Evolutionary conservation across 2,797 vertebrate species (phyloP), one percentile per base, ranked within the genome.

Genomic region (Manis javanica): DNA sequence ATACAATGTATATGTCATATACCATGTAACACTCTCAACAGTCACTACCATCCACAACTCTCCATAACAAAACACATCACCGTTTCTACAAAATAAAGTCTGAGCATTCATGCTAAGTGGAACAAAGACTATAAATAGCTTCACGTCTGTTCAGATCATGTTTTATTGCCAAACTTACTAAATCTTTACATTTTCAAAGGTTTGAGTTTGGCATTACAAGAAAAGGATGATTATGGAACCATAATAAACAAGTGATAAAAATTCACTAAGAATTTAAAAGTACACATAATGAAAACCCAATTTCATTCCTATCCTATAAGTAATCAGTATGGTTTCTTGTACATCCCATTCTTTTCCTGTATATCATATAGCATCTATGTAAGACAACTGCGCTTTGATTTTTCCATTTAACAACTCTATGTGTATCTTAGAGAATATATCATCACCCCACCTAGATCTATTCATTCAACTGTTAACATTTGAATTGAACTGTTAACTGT

Each of bases 131-230:
- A 51, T 26, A 63, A 90, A 63, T 1, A 84, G 31, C 39, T 37
- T 69, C 51, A 37, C 6, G 7, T 69, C 34, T 71, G 68, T 18
- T 88, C n/a, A 84, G 37, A 85, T n/a, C 49, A 53, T 37, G 10
- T 64, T 92, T 90, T 81, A 90, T 4, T 74, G 24, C 16, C 79
- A 57, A 87, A 46, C 57, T 64, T 82, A 88, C 24, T 72, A 59
- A 78, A 59, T 18, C 26, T 95, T 90, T 34, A 79, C 4, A 83
- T 68, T 94, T 94, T 49, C 53, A 90, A 90, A 9, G 3, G 13
- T 42, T 55, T 92, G 34, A 85, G 46, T 85, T 89, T 61, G 7
- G 26, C 91, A 94, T 51, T 94, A 0, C 14, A 96, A 84, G 57
- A 42, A 93, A 78, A 7, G 9, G 59, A 51, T 5, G 49, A n/a